Conservation (phyloP, 2,888 invertebrate genomes). For the Oxycera nigricornis region DNA sequence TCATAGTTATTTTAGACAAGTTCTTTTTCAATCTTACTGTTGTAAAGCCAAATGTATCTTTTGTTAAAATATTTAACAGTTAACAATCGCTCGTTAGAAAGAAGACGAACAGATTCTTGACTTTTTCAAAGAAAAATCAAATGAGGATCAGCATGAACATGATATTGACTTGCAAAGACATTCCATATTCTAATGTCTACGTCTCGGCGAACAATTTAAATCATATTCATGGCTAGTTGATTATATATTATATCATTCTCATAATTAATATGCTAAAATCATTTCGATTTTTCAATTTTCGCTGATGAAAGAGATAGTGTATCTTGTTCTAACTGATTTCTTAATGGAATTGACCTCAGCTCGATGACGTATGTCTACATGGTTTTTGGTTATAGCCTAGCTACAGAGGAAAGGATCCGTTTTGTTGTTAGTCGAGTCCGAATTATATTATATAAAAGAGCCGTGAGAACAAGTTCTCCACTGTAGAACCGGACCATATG, state of each 20-base stretch:
- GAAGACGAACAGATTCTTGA: neutral
- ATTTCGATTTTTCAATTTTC: neutral
- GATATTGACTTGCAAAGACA: neutral
- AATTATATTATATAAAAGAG: neutral
- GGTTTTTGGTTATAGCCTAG: neutral
- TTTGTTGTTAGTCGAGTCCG: neutral
- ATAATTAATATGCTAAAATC: neutral
- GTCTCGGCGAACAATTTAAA: neutral
- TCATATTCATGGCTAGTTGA: neutral
- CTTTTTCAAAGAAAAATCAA: neutral
- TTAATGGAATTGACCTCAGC: slow-evolving; percentile 20
- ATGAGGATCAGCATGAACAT: neutral
- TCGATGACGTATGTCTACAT: neutral
- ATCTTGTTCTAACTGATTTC: neutral
- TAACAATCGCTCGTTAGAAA: neutral
- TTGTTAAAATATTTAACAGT: neutral
- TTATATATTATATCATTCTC: neutral
- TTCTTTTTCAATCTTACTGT: neutral
- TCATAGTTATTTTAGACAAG: neutral
- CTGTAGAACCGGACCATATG: neutral
- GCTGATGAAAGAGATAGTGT: slow-evolving; percentile 20
- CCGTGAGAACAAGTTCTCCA: neutral
- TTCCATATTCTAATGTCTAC: neutral
- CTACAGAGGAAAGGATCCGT: neutral
- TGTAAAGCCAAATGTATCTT: neutral